phyloP scores from a whole-genome alignment of 2,797 vertebrate species.

The Clarias platycephalus region DNA sequence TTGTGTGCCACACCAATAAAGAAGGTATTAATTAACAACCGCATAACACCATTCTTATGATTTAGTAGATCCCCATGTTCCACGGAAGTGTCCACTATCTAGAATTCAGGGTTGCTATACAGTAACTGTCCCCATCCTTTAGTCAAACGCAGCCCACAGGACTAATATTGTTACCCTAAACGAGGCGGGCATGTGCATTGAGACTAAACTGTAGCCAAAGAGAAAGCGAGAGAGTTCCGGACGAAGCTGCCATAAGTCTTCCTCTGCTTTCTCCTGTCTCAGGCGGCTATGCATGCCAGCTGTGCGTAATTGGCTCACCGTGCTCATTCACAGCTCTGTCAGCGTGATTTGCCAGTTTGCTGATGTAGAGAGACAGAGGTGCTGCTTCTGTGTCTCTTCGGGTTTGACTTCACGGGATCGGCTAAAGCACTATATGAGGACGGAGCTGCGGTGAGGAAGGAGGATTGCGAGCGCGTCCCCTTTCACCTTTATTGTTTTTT shows the following conservation, averaged over 20 bases:
- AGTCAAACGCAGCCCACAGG: slow-evolving; percentile 26
- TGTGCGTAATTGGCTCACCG: slow-evolving; percentile 58
- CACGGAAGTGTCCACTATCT: slow-evolving; percentile 39
- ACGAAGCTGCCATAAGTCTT: slow-evolving; percentile 31
- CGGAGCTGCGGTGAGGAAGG: slow-evolving; percentile 26
- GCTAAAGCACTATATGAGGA: slow-evolving; percentile 43
- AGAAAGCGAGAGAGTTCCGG: slow-evolving; percentile 18
- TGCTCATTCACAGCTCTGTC: slow-evolving; percentile 54
- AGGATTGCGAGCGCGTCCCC: slow-evolving; percentile 5
- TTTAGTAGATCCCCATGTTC: neutral
- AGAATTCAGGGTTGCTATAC: slow-evolving; percentile 46
- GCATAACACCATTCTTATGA: neutral
- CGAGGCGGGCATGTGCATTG: slow-evolving; percentile 16
- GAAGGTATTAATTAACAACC: neutral
- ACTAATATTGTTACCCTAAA: slow-evolving; percentile 49
- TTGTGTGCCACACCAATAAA: neutral
- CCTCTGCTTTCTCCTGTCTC: slow-evolving; percentile 14
- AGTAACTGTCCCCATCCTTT: slow-evolving; percentile 29
- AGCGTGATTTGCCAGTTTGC: slow-evolving; percentile 56
- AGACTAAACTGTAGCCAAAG: slow-evolving; percentile 19
- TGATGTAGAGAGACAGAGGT: slow-evolving; percentile 56
- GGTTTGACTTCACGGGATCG: slow-evolving; percentile 55
- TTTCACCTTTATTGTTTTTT: slow-evolving; percentile 4
- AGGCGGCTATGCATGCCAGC: slow-evolving; percentile 35
- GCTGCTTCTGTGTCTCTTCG: slow-evolving; percentile 57